A percentile compares a stretch with the other conserved stretches of the same genome.
Conservation (phyloP, 2,888 invertebrate species). For the Euphydryas editha region DNA sequence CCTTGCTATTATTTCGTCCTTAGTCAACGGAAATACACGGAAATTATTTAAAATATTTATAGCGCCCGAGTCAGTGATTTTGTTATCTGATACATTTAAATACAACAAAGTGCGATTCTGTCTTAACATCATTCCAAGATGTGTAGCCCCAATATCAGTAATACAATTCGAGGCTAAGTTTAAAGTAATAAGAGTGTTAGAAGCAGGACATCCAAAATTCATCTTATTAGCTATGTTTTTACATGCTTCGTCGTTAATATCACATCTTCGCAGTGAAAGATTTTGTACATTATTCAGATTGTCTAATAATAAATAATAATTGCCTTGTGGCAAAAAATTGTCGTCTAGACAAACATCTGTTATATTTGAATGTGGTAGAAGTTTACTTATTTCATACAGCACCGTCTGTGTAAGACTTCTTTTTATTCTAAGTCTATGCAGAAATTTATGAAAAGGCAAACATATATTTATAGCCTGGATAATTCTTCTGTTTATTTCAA, state of each 20-base stretch:
- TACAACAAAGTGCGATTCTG: constrained; percentile 57
- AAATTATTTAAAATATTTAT: constrained; percentile 51
- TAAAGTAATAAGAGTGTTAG: constrained; percentile 49
- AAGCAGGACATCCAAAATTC: constrained; percentile 43
- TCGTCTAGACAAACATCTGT: constrained; percentile 62
- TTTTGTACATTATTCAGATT: constrained; percentile 50
- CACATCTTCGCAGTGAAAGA: constrained; percentile 59
- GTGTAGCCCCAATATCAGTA: constrained; percentile 53
- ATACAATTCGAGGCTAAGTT: constrained; percentile 59
- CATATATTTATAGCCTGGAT: constrained; percentile 54
- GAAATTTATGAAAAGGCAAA: constrained; percentile 54
- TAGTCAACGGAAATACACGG: constrained; percentile 51
- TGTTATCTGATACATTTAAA: constrained; percentile 60
- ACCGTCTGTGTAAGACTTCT: constrained; percentile 45
- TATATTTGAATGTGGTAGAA: constrained; percentile 57
- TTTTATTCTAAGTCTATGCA: constrained; percentile 52
- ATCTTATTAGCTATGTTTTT: constrained; percentile 51
- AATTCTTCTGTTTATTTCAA: constrained; percentile 48
- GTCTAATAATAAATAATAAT: constrained; percentile 56
- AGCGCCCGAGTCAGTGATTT: constrained; percentile 55
- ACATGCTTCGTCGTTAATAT: constrained; percentile 52
- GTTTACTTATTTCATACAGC: constrained; percentile 53
- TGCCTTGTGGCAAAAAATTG: constrained; percentile 50
- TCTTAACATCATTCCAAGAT: constrained; percentile 53
- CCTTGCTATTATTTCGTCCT: constrained; percentile 46